Evolutionary conservation across 2,113 vertebrate species (phyloP).

Genomic region (Petromus typicus): DNA sequence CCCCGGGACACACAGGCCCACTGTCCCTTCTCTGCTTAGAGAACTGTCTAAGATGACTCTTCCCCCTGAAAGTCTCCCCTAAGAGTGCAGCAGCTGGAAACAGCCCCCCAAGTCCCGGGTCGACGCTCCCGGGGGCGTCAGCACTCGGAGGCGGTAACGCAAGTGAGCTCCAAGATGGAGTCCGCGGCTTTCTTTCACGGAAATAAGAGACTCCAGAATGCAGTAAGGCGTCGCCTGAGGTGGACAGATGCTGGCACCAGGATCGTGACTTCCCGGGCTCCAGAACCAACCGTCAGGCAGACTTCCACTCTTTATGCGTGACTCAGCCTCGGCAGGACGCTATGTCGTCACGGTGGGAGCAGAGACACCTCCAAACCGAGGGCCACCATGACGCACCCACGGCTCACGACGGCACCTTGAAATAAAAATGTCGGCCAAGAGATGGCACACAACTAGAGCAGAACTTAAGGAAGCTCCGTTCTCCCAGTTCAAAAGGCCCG

Average conservation of each 20-base stretch:
- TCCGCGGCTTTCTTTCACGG: not conserved
- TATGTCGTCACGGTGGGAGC: not conserved
- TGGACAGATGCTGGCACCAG: too few relatives aligned
- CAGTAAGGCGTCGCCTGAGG: not conserved
- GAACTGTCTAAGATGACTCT: not conserved
- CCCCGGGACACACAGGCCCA: too few relatives aligned
- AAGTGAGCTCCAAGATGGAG: not conserved
- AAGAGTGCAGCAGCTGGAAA: not conserved
- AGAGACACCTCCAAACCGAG: not conserved
- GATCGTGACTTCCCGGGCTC: not conserved
- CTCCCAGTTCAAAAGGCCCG: too few relatives aligned
- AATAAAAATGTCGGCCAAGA: not conserved
- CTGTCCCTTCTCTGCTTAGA: not conserved
- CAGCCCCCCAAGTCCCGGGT: not conserved
- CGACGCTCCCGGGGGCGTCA: not conserved
- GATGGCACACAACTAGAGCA: not conserved
- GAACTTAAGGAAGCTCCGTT: too few relatives aligned
- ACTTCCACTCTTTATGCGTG: not conserved
- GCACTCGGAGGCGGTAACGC: not conserved
- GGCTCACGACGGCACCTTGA: not conserved
- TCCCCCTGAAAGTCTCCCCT: too few relatives aligned
- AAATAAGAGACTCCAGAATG: not conserved
- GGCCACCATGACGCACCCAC: not conserved
- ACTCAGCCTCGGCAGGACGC: too few relatives aligned
- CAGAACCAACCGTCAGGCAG: not conserved